Conservation (phyloP, 2,797 vertebrate genomes). For the Cacajao melanocephalus region DNA sequence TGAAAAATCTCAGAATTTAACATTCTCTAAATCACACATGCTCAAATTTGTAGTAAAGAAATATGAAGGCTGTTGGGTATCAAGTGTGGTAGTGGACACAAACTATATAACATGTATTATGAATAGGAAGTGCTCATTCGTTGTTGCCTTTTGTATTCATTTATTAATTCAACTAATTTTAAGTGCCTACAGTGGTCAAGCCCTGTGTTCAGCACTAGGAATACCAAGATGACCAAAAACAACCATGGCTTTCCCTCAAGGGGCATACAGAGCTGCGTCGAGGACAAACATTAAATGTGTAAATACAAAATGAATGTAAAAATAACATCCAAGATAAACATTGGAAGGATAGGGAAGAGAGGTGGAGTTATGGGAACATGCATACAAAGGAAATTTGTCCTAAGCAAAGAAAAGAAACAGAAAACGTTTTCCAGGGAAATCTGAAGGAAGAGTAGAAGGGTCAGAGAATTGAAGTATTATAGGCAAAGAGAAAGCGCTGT, state of each 20-base stretch:
- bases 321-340: background rate
- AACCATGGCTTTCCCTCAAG: background rate
- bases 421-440: background rate
- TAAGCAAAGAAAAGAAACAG: background rate
- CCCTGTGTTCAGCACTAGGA: background rate
- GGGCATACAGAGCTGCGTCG: background rate
- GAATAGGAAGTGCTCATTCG: background rate
- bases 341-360: background rate
- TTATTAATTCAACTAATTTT: constrained; percentile 13
- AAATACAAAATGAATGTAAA: background rate
- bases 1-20: background rate
- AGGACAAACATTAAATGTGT: background rate
- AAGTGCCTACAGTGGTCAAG: background rate
- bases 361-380: background rate
- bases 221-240: background rate
- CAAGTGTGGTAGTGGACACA: background rate
- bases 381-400: background rate
- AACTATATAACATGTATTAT: background rate
- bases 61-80: background rate
- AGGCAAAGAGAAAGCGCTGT: background rate
- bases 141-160: background rate
- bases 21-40: background rate
- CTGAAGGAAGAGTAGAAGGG: background rate
- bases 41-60: background rate
- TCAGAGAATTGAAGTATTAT: background rate